Percentiles rank a stretch among this genome's conserved stretches.
Evolutionary conservation across 2,888 invertebrate species (phyloP).

Genomic region (Pegoplata infirma): DNA sequence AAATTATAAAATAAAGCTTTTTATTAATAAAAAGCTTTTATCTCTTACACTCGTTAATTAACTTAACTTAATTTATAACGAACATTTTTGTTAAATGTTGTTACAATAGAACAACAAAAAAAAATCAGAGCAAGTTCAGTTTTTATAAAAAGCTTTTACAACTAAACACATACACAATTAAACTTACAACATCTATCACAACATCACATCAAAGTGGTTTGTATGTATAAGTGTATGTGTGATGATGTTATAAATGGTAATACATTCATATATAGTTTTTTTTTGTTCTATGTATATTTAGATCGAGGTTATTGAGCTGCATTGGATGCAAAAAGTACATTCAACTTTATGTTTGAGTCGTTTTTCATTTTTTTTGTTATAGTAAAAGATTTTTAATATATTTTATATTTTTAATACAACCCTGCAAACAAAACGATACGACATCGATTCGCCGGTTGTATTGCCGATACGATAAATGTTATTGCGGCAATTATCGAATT

Average conservation of each 20-base stretch:
- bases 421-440: too few species aligned
- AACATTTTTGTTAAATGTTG: neutral
- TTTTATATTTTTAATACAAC: too few species aligned
- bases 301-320: slow-evolving; percentile 78
- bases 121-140: slow-evolving; percentile 31
- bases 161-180: neutral
- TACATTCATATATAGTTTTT: too few species aligned
- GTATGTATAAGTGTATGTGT: neutral
- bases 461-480: too few species aligned
- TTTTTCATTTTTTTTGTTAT: slow-evolving; percentile 12
- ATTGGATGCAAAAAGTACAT: slow-evolving; percentile 71
- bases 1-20: neutral
- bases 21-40: neutral
- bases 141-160: slow-evolving; percentile 10
- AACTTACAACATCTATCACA: neutral
- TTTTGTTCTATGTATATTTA: slow-evolving; percentile 71
- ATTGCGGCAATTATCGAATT: too few species aligned
- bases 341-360: slow-evolving; percentile 60
- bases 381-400: slow-evolving; percentile 23
- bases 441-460: too few species aligned
- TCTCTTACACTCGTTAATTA: neutral
- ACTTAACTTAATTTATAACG: neutral
- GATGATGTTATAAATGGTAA: too few species aligned
- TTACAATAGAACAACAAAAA: slow-evolving; percentile 12
- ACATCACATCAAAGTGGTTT: neutral